phyloP scores from a whole-genome alignment of 2,113 vertebrate species.

The Synodontis membranacea region DNA sequence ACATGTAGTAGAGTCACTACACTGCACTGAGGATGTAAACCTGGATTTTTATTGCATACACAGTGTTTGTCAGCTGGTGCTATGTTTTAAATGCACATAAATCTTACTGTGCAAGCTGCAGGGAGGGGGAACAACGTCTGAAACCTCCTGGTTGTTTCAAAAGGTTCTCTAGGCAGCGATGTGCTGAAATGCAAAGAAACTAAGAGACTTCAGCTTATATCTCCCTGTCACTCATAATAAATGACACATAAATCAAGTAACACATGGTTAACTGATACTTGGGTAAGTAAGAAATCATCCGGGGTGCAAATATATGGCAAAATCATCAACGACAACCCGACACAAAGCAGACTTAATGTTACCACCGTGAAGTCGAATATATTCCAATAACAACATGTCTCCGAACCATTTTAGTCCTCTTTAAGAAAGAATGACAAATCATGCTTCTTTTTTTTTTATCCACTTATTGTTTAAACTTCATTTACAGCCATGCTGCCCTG shows the following conservation, averaged over 20 bases:
- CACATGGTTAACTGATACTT: neutral
- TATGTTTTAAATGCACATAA: neutral
- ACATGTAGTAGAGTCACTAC: neutral
- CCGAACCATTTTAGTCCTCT: neutral
- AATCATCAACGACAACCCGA: no score
- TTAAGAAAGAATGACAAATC: neutral
- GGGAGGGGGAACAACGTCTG: neutral
- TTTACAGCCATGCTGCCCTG: no score
- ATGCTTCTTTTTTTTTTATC: neutral
- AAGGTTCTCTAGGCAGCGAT: neutral
- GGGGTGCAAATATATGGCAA: no score
- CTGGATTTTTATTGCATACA: constrained; percentile 3
- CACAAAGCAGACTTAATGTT: neutral
- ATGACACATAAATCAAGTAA: neutral
- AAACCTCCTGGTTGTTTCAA: neutral
- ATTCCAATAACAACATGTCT: neutral
- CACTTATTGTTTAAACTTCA: no score
- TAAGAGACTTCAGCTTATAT: neutral
- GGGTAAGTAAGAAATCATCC: neutral
- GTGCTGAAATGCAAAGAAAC: neutral
- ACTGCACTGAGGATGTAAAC: neutral
- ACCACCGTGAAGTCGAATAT: neutral
- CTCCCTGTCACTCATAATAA: neutral
- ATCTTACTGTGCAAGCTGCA: neutral
- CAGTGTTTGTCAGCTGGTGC: neutral